Conservation (phyloP, 2,113 vertebrate species). For the Paralichthys olivaceus region DNA sequence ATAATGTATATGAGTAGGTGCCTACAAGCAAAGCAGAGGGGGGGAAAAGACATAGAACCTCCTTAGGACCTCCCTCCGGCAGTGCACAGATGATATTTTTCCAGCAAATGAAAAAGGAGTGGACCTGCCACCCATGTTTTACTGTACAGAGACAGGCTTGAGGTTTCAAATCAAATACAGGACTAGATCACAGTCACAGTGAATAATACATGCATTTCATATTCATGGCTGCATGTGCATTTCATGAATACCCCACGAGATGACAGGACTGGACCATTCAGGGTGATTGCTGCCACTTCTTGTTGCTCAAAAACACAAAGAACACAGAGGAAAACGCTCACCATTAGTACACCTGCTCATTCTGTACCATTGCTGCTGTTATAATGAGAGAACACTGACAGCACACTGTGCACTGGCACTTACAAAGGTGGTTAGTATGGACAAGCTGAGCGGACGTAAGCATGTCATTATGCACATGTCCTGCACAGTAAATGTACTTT, state of each 20-base stretch:
- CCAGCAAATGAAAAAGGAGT: conserved; percentile 58
- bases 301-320: conserved; percentile 28
- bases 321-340: conserved; percentile 14
- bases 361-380: conserved; percentile 8
- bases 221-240: conserved; percentile 47
- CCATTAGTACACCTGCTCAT: conserved; percentile 16
- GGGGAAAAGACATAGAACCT: conserved; percentile 1
- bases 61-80: conserved; percentile 27
- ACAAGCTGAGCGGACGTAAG: background rate
- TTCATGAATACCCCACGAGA: conserved; percentile 45
- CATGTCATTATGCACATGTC: background rate
- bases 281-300: conserved; percentile 49
- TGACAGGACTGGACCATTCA: conserved; percentile 39
- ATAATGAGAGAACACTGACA: conserved; percentile 36
- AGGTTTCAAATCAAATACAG: conserved; percentile 48
- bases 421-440: background rate
- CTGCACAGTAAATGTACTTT: background rate
- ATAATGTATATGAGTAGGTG: conserved; percentile 3
- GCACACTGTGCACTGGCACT: background rate
- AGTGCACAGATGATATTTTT: conserved; percentile 31
- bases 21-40: conserved; percentile 3
- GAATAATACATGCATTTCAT: conserved; percentile 61
- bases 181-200: conserved; percentile 44
- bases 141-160: conserved; percentile 35
- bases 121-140: conserved; percentile 52